A percentile compares a stretch with the other conserved stretches of the same genome.
Conservation (phyloP, 1,140 invertebrate species). For the Cotesia vestalis region DNA sequence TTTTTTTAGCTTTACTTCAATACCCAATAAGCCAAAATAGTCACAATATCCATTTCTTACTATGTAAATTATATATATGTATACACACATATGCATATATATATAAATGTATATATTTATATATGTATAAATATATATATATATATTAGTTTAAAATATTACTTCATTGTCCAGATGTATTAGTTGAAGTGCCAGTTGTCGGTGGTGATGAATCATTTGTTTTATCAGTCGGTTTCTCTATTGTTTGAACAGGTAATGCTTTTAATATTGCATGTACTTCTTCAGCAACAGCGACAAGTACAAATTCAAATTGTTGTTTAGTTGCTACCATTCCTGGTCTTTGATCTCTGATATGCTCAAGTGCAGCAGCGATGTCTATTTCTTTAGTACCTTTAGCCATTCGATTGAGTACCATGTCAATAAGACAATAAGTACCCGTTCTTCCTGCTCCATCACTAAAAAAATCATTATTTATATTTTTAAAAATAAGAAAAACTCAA, state of each 20-base stretch:
- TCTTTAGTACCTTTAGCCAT: constrained; percentile 99
- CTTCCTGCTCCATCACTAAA: constrained; percentile 92
- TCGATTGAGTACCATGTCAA: constrained; percentile 98
- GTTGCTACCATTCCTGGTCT: constrained; percentile 87
- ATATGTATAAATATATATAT: too few relatives aligned
- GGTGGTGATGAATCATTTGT: constrained; percentile 25
- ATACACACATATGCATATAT: too few relatives aligned
- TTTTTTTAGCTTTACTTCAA: background rate
- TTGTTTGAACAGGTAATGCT: constrained; percentile 73
- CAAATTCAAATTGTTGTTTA: constrained; percentile 97
- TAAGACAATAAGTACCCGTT: constrained; percentile 95
- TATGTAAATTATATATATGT: constrained; percentile 35
- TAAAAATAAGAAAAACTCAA: background rate
- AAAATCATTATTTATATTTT: constrained; percentile 34
- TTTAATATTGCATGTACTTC: constrained; percentile 95
- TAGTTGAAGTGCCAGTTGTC: constrained; percentile 27
- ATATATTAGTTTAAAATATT: constrained; percentile 25
- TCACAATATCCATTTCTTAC: constrained; percentile 29
- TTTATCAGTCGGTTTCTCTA: constrained; percentile 53
- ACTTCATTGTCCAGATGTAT: constrained; percentile 18
- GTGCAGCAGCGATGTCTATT: constrained; percentile 97
- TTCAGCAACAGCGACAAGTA: constrained; percentile 95
- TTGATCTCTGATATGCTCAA: constrained; percentile 98
- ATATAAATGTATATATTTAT: too few relatives aligned
- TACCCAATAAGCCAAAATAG: constrained; percentile 1